These are phyloP conservation scores for Gortyna flavago DNA, from an alignment of 2,888 invertebrate genomes.

Conservation along the genomic window DNA sequence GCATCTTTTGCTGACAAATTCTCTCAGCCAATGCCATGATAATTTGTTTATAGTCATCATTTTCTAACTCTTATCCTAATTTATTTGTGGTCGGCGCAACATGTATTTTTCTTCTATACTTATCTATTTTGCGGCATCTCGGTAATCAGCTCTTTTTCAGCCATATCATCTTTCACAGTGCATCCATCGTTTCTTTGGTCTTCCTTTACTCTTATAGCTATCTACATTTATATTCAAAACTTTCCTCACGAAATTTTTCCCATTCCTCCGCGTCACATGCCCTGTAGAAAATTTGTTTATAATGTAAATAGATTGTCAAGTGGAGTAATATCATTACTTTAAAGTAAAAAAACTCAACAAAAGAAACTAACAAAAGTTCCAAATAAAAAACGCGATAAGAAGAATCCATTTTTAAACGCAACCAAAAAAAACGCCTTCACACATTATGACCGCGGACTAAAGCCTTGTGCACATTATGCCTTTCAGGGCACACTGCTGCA, in stretches of 20 bases:
- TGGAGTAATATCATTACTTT: neutral
- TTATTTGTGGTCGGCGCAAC: neutral
- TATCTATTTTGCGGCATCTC: neutral
- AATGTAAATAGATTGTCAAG: neutral
- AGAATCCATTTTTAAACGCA: neutral
- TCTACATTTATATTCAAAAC: neutral
- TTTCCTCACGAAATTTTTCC: neutral
- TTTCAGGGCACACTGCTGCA: conserved; percentile 17
- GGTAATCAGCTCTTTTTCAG: too few species aligned
- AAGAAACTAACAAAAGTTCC: too few species aligned
- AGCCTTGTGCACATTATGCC: conserved; percentile 23
- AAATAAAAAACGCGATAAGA: neutral
- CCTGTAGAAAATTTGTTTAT: neutral
- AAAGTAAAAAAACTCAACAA: neutral
- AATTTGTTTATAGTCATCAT: neutral
- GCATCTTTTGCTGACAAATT: too few species aligned
- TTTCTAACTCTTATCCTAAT: neutral
- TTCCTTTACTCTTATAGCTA: too few species aligned
- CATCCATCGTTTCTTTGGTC: too few species aligned
- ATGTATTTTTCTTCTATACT: neutral
- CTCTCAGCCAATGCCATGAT: neutral
- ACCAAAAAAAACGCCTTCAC: conserved; percentile 1
- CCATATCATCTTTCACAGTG: too few species aligned
- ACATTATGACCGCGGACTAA: conserved; percentile 14
- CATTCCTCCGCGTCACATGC: too few species aligned